phyloP scores from a whole-genome alignment of 2,888 invertebrate species.

The Pseudococcus longispinus region DNA sequence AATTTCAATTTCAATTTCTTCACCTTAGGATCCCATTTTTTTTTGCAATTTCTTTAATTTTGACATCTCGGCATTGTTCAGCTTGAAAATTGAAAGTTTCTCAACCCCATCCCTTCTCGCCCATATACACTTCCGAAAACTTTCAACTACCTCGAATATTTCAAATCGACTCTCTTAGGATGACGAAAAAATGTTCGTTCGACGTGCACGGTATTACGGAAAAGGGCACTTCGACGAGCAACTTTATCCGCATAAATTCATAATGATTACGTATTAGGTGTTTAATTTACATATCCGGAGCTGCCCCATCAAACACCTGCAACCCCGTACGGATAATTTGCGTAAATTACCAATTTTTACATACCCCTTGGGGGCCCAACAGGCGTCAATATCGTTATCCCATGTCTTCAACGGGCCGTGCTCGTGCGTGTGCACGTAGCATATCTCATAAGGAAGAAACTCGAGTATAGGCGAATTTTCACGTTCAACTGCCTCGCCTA shows the following conservation, averaged over 20 bases:
- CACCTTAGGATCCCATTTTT: too few species aligned
- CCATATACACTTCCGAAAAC: too few species aligned
- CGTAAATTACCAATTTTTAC: slow-evolving; percentile 20
- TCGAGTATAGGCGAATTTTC: neutral
- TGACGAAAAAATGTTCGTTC: too few species aligned
- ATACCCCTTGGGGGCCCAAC: neutral
- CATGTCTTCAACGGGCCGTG: too few species aligned
- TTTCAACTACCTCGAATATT: too few species aligned
- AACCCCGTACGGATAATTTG: neutral
- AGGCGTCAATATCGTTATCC: neutral
- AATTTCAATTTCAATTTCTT: too few species aligned
- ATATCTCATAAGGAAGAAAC: neutral
- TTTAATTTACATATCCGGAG: neutral
- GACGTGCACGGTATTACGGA: neutral
- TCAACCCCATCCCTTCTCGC: too few species aligned
- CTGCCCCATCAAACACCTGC: neutral
- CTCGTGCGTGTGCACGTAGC: neutral
- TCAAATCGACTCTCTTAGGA: too few species aligned
- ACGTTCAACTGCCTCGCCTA: neutral
- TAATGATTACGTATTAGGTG: neutral
- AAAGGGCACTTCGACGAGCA: neutral
- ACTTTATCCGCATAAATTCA: slow-evolving; percentile 11
- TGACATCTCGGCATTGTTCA: too few species aligned
- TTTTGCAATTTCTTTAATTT: too few species aligned
- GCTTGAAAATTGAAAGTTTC: too few species aligned